Base-by-base conservation (phyloP, 2,113 vertebrate species). In the Notechis scutatus region DNA sequence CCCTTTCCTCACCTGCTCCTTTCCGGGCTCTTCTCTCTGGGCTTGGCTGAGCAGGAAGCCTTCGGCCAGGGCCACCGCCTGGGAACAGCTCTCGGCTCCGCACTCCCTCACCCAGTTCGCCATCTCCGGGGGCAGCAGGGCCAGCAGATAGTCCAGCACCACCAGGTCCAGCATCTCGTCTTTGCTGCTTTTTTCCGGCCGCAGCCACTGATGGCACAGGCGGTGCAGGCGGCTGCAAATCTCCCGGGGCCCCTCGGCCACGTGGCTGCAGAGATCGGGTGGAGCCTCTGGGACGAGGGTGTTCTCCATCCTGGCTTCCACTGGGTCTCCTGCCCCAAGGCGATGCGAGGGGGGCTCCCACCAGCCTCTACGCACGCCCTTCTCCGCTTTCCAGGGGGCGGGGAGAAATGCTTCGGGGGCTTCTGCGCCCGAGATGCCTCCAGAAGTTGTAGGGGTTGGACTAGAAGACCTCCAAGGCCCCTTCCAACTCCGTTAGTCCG, bases 1-100 rank as follows among this genome's bases (percentile, higher is more conserved):
- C 59, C 23, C 47, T 29, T 15, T 34, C 29, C n/a, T 81, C 69
- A 81, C 69, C 69, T 81, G 34, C 21, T 9, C 21, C 42, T 47
- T 23, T 42, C 7, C 21, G 2, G 2, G 3, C 39, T 45, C 34
- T 45, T 23, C 34, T 42, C 85, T 42, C 85, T 86, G 20, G 85
- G 85, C 85, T 23, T 23, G 85, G 85, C 85, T 47, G 20, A 86
- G 85, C 42, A 86, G 42, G 85, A 86, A 86, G 85, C 34, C 85
- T 24, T 86, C 85, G 85, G 85, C 85, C 85, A 86, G 85, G 42
- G 85, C 85, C 85, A 86, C 85, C 42, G 85, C 85, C 85, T 86
- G 85, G 1, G 39, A 42, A 23, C 85, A 45, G 42, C 85, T 86
- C 85, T 81, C n/a, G 5, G 69, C 69, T 3, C 69, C 69, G 69